Base-by-base conservation (phyloP, 2,797 vertebrate species). In the Pseudochromis fuscus region DNA sequence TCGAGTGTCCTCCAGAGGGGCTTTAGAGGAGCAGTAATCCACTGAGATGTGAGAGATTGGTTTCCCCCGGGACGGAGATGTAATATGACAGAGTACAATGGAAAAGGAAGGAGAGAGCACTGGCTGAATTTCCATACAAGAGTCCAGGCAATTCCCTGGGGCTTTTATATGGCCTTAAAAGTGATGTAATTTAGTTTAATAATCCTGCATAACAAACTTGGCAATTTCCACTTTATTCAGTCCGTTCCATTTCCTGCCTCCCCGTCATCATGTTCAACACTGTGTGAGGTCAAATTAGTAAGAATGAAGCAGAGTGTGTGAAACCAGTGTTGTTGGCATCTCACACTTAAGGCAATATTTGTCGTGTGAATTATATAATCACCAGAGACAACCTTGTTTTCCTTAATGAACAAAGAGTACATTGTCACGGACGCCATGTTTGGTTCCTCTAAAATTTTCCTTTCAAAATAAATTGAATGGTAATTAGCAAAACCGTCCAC, bases 51-150 rank as follows among this genome's bases (percentile, higher is more conserved):
- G 79, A 76, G 77, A 82, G 78, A 83, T 72, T 28, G 67, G 61
- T 67, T 71, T 83, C 75, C 45, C 72, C 21, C 28, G 28, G 72
- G 75, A 89, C 55, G 66, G 57, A 83, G 79, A 90, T 88, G 75
- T 51, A 82, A 88, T 63, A 75, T 75, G 82, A 90, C 85, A 81
- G 79, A 66, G 67, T 62, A 77, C 72, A 78, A 75, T 56, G 61
- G 66, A 79, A 50, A 28, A 81, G 75, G 37, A 72, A 71, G 42
- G 46, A 49, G 25, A 44, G 64, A 25, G 24, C 7, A 28, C 30
- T 49, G 53, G 67, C 56, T 60, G 59, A 56, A 50, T 79, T 60
- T 79, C 58, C 55, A 38, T 28, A 78, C 38, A 71, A 67, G 31
- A 42, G 42, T 72, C 42, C 31, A 58, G 67, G 58, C 45, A 67